Base-by-base conservation (phyloP, 2,113 vertebrate genomes). In the Rhinogobius similis region DNA sequence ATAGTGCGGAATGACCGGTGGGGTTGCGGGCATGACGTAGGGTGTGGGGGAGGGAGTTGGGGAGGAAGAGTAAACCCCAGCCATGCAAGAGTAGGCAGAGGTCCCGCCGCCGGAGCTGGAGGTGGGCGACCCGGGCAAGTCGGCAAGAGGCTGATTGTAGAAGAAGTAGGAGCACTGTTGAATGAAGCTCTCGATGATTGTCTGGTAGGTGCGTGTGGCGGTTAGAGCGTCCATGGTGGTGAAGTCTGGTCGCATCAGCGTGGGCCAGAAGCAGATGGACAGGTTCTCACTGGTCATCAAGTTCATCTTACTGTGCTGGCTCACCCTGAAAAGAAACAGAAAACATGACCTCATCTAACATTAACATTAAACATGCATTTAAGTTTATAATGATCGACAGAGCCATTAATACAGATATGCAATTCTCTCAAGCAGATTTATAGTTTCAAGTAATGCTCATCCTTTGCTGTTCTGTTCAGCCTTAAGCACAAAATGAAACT, bases 191-290 rank as follows among this genome's bases (percentile, higher is more conserved):
- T 98, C 96, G 36, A 98, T 97, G 95, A 97, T 96, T 93, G 96
- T 98, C 95, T 98, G 96, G 88, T 97, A 96, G 86, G 95, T 96
- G 62, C 96, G 93, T 0, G 96, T 96, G 84, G 96, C 96, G 0
- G 96, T 98, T 85, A 98, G 93, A 0, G 96, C 96, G 0, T 98
- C 96, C 96, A 98, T 97, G 64, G 96, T 96, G 92, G 94, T 96
- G 90, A 98, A 98, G 76, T 97, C 96, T 0, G 96, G 96, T 7
- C 96, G 74, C 96, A 98, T 98, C 71, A 98, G 55, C 0, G 97
- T 98, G 36, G 97, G 97, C 96, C 96, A 98, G 92, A 98, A 98
- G 84, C 96, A 98, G 89, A 98, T 98, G 84, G 96, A 98, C 72
- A 98, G 91, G 87, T 98, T 98, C 90, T 98, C 97, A 0, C 97